A percentile compares a stretch with the other conserved stretches of the same genome.
These are phyloP conservation scores for Bemisia tabaci DNA, from an alignment of 1,140 invertebrate genomes.

Conservation along the genomic window DNA sequence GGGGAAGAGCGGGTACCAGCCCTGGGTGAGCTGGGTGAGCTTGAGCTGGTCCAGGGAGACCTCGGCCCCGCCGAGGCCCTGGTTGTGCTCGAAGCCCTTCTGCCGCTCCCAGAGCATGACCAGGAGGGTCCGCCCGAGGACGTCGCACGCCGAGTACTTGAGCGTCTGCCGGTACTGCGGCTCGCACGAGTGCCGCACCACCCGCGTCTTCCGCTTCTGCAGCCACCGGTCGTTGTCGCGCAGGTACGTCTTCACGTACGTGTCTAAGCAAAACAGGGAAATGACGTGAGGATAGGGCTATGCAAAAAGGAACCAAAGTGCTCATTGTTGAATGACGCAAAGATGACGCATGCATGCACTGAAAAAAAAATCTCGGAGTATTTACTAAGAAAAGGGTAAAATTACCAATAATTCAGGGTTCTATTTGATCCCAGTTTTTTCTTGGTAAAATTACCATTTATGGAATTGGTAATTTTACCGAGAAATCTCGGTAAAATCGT, in stretches of 20 bases:
- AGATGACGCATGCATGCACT: no score
- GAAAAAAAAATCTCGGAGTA: no score
- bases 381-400: no score
- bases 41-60: slow-evolving; percentile 65
- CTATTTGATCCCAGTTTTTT: no score
- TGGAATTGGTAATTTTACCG: no score
- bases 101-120: slow-evolving; percentile 83
- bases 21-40: slow-evolving; percentile 56
- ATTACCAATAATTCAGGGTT: no score
- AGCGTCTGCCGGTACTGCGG: slow-evolving; percentile 78
- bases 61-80: slow-evolving; percentile 71
- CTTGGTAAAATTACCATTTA: no score
- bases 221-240: slow-evolving; percentile 72
- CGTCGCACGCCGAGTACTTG: slow-evolving; percentile 70
- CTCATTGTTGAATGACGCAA: no score
- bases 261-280: slow-evolving; percentile 48
- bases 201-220: slow-evolving; percentile 79
- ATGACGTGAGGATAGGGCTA: background rate
- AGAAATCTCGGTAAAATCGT: no score
- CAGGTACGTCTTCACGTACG: slow-evolving; percentile 88
- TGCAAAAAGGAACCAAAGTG: background rate
- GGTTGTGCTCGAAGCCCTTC: slow-evolving; percentile 74
- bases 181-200: slow-evolving; percentile 59
- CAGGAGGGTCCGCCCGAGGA: slow-evolving; percentile 65
- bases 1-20: slow-evolving; percentile 82